phyloP scores from a whole-genome alignment of 1,140 invertebrate genomes.

The Drosophila sproati region DNA sequence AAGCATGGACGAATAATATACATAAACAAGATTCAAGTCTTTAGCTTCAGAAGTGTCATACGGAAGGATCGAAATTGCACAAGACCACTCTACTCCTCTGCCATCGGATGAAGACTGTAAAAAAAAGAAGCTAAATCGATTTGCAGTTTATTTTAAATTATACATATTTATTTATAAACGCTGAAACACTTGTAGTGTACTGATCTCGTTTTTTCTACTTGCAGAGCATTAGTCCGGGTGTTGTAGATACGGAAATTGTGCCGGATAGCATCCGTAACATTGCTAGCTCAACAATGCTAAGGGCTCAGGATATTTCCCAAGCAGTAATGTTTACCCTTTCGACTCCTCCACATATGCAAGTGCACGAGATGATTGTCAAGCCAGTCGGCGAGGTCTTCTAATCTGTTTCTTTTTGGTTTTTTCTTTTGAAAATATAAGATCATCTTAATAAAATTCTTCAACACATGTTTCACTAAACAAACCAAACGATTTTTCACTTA shows the following conservation, averaged over 20 bases:
- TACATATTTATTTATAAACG: not conserved
- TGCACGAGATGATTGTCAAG: slow-evolving; percentile 75
- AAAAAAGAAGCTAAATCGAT: too few relatives aligned
- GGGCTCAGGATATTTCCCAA: slow-evolving; percentile 86
- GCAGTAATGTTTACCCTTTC: slow-evolving; percentile 85
- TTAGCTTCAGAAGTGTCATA: too few relatives aligned
- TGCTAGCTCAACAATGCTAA: slow-evolving; percentile 54
- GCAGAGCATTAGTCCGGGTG: slow-evolving; percentile 87
- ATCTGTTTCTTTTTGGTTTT: not conserved
- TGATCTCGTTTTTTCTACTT: not conserved
- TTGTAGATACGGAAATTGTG: slow-evolving; percentile 86
- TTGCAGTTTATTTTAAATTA: too few relatives aligned
- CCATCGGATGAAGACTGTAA: too few relatives aligned
- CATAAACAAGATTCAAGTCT: too few relatives aligned
- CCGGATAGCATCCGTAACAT: slow-evolving; percentile 47
- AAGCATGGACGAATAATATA: too few relatives aligned
- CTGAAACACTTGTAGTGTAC: not conserved
- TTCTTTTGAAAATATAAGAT: too few relatives aligned
- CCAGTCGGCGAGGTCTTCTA: slow-evolving; percentile 71
- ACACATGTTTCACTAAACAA: too few relatives aligned
- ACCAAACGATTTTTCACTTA: too few relatives aligned
- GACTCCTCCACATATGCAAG: slow-evolving; percentile 85
- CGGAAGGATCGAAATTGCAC: too few relatives aligned
- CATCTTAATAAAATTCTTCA: too few relatives aligned
- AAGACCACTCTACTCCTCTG: too few relatives aligned